Conservation (phyloP, 1,140 invertebrate genomes). For the Heliconius himera region DNA sequence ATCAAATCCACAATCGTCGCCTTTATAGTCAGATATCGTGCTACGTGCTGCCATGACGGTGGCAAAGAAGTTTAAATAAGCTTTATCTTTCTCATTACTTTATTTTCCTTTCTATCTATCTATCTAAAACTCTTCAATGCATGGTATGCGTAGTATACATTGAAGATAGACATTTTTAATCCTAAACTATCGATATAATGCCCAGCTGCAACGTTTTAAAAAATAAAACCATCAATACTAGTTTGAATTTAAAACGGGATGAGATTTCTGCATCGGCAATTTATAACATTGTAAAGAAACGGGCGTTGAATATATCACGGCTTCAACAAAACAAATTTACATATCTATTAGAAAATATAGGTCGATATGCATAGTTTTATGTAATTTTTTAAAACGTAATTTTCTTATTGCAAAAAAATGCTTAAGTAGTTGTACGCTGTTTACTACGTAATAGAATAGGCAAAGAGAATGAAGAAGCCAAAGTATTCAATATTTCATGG, state of each 20-base stretch:
- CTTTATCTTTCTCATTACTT: too few relatives aligned
- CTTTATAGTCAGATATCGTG: too few relatives aligned
- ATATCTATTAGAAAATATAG: conserved; percentile 11
- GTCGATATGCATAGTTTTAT: neutral
- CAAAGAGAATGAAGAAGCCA: too few relatives aligned
- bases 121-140: too few relatives aligned
- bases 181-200: neutral
- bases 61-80: too few relatives aligned
- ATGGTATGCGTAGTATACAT: too few relatives aligned
- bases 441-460: too few relatives aligned
- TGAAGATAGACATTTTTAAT: neutral
- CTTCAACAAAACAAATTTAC: conserved; percentile 10
- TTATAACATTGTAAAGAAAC: conserved; percentile 11
- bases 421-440: too few relatives aligned
- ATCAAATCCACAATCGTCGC: too few relatives aligned
- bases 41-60: too few relatives aligned
- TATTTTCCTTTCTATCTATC: too few relatives aligned
- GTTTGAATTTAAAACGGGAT: conserved; percentile 9
- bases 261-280: conserved; percentile 14
- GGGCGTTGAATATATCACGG: conserved; percentile 5
- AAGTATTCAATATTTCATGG: too few relatives aligned
- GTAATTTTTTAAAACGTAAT: neutral
- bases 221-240: conserved; percentile 4
- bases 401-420: neutral
- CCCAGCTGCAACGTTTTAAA: neutral